phyloP scores from a whole-genome alignment of 1,140 invertebrate genomes.

The Bombyx mori region ASM3026992v2 NC_085111.1:8709001-8709500 shows the following conservation, averaged over 20 bases:
- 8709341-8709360: conserved; percentile 46
- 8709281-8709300: conserved; percentile 41
- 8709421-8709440: conserved; percentile 62
- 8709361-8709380: conserved; percentile 53
- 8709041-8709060: not conserved
- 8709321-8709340: conserved; percentile 56
- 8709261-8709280: conserved; percentile 21
- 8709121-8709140: too few relatives aligned
- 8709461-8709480: conserved; percentile 8
- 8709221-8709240: too few relatives aligned
- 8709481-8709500: not conserved
- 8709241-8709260: too few relatives aligned
- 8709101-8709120: conserved; percentile 8
- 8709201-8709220: too few relatives aligned
- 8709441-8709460: conserved; percentile 63
- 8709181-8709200: too few relatives aligned
- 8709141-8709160: too few relatives aligned
- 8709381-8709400: conserved; percentile 57
- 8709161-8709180: too few relatives aligned
- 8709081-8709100: conserved; percentile 7
- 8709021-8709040: conserved; percentile 17
- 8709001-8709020: conserved; percentile 32
- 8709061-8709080: not conserved
- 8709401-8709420: conserved; percentile 53
- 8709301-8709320: conserved; percentile 56